These are phyloP conservation scores for Cygnus olor DNA, from an alignment of 2,797 vertebrate genomes.

Conservation along the genomic window DNA sequence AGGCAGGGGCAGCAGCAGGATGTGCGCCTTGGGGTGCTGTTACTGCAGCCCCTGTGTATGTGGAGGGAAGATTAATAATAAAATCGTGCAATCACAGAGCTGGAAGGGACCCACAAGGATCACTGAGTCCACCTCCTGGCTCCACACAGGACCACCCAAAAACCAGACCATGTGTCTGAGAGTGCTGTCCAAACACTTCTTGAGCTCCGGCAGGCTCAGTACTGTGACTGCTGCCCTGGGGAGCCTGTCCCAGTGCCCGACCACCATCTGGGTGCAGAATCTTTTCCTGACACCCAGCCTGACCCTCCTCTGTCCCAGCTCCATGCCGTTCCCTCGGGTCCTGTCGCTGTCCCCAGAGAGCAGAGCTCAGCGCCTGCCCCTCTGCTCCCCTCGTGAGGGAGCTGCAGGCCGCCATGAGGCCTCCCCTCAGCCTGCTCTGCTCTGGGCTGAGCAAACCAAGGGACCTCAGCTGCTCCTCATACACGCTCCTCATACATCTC, in stretches of 20 bases:
- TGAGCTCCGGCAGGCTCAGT: neutral
- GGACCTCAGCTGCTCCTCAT: neutral
- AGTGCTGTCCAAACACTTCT: neutral
- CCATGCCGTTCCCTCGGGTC: neutral
- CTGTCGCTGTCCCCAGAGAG: neutral
- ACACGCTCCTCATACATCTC: neutral
- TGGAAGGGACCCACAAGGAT: neutral
- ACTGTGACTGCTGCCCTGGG: neutral
- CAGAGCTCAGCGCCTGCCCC: neutral
- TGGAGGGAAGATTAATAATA: neutral
- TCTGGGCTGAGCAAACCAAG: neutral
- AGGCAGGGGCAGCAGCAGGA: fast-evolving
- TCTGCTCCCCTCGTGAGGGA: neutral
- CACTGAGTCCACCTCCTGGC: neutral
- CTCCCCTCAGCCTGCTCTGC: neutral
- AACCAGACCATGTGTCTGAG: neutral
- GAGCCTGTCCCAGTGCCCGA: neutral
- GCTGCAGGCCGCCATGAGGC: neutral
- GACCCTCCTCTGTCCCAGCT: neutral
- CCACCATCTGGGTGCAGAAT: neutral
- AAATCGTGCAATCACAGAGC: no score
- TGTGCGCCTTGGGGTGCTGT: fast-evolving
- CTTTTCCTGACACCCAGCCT: neutral
- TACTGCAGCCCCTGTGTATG: fast-evolving
- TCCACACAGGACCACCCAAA: neutral